Evolutionary conservation across 1,140 invertebrate species (phyloP).

Genomic region (Rhysida immarginata): DNA sequence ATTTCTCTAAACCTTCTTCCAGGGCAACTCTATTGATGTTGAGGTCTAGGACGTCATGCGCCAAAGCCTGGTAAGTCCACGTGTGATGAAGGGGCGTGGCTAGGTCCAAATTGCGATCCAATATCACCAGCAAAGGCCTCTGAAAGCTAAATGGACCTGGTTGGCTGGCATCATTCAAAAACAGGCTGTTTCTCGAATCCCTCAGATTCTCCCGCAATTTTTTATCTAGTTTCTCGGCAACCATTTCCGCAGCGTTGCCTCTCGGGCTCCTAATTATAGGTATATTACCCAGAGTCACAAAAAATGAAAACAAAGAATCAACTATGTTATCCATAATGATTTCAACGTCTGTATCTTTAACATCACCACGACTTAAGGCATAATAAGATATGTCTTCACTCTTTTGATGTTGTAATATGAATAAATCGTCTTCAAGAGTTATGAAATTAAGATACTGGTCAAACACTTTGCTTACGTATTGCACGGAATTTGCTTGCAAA

Average conservation of each 20-base stretch:
- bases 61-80: conserved; percentile 97
- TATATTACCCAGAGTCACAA: conserved; percentile 80
- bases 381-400: conserved; percentile 85
- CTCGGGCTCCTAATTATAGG: conserved; percentile 89
- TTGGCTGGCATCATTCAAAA: conserved; percentile 64
- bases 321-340: conserved; percentile 85
- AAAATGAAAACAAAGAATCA: conserved; percentile 91
- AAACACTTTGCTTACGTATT: conserved; percentile 82
- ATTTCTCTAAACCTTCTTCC: conserved; percentile 44
- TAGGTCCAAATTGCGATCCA: conserved; percentile 92
- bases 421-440: conserved; percentile 93
- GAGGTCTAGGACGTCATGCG: conserved; percentile 86
- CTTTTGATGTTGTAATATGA: conserved; percentile 81
- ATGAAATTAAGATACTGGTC: conserved; percentile 99
- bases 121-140: conserved; percentile 74
- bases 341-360: conserved; percentile 93
- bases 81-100: conserved; percentile 96
- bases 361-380: conserved; percentile 86
- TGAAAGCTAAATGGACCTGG: conserved; percentile 72
- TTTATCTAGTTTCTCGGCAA: conserved; percentile 91
- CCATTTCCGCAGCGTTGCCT: conserved; percentile 96
- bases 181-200: conserved; percentile 91
- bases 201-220: conserved; percentile 92
- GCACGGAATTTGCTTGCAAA: conserved; percentile 68
- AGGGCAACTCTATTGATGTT: conserved; percentile 73